Conservation (phyloP, 2,113 vertebrate genomes). For the Harpagus bidentatus region DNA sequence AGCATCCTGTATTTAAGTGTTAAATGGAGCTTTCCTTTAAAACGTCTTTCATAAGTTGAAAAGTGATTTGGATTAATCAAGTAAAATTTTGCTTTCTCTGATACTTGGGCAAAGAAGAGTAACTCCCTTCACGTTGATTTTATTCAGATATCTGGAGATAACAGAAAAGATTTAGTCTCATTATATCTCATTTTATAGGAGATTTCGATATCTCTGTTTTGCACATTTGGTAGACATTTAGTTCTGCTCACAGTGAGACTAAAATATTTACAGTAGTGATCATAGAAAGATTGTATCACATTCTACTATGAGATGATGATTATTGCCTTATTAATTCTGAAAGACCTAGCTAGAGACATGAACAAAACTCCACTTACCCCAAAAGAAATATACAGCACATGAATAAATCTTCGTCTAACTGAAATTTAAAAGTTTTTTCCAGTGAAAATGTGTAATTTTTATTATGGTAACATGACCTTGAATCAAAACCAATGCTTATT, state of each 20-base stretch:
- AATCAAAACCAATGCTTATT: not conserved
- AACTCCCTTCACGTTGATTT: not conserved
- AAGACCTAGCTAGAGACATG: not conserved
- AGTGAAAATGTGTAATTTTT: not conserved
- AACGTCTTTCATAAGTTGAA: not conserved
- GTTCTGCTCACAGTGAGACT: not conserved
- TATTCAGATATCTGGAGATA: not conserved
- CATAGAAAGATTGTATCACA: not conserved
- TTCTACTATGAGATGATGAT: not conserved
- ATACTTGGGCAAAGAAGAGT: not conserved
- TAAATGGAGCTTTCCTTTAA: not conserved
- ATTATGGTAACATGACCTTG: not conserved
- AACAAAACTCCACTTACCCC: not conserved
- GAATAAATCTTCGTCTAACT: not conserved
- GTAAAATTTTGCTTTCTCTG: not conserved
- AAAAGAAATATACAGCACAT: not conserved
- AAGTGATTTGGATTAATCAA: not conserved
- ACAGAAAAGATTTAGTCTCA: not conserved
- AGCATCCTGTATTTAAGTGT: not conserved
- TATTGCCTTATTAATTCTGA: not conserved
- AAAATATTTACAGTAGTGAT: not conserved
- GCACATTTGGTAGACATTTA: not conserved
- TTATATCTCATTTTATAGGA: not conserved
- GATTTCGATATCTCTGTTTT: not conserved
- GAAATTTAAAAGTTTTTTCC: not conserved